phyloP scores from a whole-genome alignment of 2,888 invertebrate genomes.

The Eupithecia subfuscata region DNA sequence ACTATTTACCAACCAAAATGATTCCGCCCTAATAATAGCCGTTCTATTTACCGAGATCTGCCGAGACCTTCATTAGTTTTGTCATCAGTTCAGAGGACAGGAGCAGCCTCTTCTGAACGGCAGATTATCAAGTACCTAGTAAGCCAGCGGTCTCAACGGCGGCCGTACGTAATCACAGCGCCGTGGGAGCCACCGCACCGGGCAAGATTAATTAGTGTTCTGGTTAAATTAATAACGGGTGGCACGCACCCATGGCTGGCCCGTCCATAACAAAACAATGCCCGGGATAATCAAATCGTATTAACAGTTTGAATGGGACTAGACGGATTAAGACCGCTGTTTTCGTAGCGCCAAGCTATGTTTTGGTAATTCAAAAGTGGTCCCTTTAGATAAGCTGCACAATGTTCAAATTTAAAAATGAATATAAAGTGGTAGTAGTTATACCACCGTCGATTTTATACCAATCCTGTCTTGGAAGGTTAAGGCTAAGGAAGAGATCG shows the following conservation, averaged over 20 bases:
- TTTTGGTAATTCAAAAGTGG: constrained; percentile 2
- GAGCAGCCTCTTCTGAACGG: constrained; percentile 11
- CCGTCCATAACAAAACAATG: constrained; percentile 55
- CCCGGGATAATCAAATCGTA: constrained; percentile 59
- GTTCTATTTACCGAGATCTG: constrained; percentile 1
- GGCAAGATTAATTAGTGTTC: constrained; percentile 80
- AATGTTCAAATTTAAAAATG: neutral
- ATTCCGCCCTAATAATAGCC: neutral
- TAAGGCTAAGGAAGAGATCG: too few species aligned
- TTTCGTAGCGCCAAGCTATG: constrained; percentile 39
- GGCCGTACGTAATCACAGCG: constrained; percentile 51
- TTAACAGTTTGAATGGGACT: constrained; percentile 56
- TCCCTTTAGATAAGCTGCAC: neutral
- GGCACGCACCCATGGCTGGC: constrained; percentile 63
- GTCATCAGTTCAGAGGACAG: constrained; percentile 1
- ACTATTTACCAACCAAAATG: neutral
- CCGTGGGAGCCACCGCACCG: constrained; percentile 73
- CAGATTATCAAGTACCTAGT: constrained; percentile 40
- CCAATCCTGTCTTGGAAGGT: too few species aligned
- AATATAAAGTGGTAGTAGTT: neutral
- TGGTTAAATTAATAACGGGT: constrained; percentile 79
- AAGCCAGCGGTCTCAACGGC: constrained; percentile 49
- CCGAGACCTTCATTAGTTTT: constrained; percentile 2
- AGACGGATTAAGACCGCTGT: constrained; percentile 47
- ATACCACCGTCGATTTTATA: too few species aligned